Evolutionary conservation across 1,140 invertebrate species (phyloP).

Genomic region (Pectinophora gossypiella): DNA sequence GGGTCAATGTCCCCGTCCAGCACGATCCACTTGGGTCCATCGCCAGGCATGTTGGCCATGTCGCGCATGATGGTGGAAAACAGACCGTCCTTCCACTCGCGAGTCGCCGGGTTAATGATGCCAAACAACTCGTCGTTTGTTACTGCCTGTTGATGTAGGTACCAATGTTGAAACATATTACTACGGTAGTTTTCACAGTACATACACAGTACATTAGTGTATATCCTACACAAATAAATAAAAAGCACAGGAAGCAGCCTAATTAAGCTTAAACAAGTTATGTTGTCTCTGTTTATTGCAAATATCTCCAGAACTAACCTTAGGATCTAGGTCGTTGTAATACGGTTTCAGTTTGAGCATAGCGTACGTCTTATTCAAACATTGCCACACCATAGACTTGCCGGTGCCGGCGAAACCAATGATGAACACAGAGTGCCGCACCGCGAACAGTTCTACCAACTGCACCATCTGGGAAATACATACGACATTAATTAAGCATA

Average conservation of each 20-base stretch:
- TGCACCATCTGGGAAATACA: conserved; percentile 87
- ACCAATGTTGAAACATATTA: too few species aligned
- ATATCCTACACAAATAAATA: too few species aligned
- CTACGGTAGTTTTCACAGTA: too few species aligned
- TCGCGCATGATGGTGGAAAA: conserved; percentile 96
- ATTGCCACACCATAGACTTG: conserved; percentile 95
- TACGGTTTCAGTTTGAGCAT: conserved; percentile 87
- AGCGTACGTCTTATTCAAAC: conserved; percentile 87
- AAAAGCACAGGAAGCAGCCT: too few species aligned
- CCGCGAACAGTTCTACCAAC: conserved; percentile 93
- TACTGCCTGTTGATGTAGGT: conserved; percentile 86
- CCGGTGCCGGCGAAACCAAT: conserved; percentile 95
- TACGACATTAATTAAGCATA: not conserved
- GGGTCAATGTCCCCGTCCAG: conserved; percentile 98
- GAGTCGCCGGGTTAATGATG: conserved; percentile 94
- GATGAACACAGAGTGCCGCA: conserved; percentile 96
- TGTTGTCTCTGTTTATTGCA: too few species aligned
- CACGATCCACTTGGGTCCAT: conserved; percentile 96
- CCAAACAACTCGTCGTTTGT: conserved; percentile 98
- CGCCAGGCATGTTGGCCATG: conserved; percentile 89
- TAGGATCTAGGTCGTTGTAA: conserved; percentile 94
- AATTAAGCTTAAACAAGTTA: too few species aligned
- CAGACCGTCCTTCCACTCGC: conserved; percentile 98
- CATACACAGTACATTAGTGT: too few species aligned
- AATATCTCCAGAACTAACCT: too few species aligned